Evolutionary conservation across 2,113 vertebrate genomes (phyloP), one percentile per base, ranked within the genome.

Genomic region (Anolis sagrei): DNA sequence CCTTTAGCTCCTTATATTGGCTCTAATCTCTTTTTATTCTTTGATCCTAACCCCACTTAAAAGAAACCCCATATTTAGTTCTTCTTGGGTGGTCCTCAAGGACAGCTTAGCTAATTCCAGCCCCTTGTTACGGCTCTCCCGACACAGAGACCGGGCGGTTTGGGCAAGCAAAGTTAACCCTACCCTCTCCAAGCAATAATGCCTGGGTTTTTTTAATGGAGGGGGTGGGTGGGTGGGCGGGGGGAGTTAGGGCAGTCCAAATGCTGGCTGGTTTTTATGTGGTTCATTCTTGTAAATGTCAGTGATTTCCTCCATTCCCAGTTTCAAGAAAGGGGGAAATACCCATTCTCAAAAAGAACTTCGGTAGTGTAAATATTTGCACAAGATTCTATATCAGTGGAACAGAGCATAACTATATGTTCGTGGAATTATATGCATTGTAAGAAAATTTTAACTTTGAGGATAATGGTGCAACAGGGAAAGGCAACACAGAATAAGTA

Each of bases 11-110:
- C 89, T 85, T 89, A 76, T 89, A 76, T 95, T 95, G 92, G 85
- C 89, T 92, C 92, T 94, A 90, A 95, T 94, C 90, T 94, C 86
- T 89, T 92, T 78, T 93, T 93, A 76, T 94, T 94, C 91, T 95
- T 95, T 93, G 92, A 95, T 93, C 91, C 86, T 76, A 91, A 68
- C 73, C 82, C 76, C 70, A 73, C 86, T 95, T 93, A 87, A 96
- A 95, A 95, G 89, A 91, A 95, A 84, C 82, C 86, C 89, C 39
- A 0, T 83, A 92, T 95, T 95, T 93, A 94, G 77, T 78, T 91
- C 89, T 88, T 93, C 93, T 93, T 93, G 94, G 92, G 95, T 95
- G 94, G 92, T 95, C 95, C 81, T 93, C 0, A 0, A 51, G 85
- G 86, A 94, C 94, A 86, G 78, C 81, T 92, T 91, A 85, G 83